A percentile compares a stretch with the other conserved stretches of the same genome.
These are phyloP conservation scores for Tragelaphus eurycerus DNA, from an alignment of 2,797 vertebrate species.

Conservation along the genomic window DNA sequence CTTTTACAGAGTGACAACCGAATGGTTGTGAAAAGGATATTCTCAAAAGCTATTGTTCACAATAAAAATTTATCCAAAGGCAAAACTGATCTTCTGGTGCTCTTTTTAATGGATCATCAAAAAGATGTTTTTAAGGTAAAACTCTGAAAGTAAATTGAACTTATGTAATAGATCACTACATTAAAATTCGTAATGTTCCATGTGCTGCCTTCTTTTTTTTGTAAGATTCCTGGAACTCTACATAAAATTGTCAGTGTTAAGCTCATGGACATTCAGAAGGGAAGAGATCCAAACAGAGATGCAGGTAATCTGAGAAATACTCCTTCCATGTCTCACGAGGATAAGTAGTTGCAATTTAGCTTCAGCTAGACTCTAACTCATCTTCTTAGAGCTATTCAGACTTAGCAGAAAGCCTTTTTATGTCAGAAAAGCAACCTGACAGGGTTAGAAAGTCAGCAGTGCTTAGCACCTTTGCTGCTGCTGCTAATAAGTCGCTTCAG, in stretches of 20 bases:
- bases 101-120: conserved; percentile 97
- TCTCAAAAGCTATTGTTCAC: conserved; percentile 93
- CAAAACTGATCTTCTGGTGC: conserved; percentile 95
- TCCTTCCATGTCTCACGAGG: not conserved
- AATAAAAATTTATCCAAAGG: conserved; percentile 93
- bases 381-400: not conserved
- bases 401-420: not conserved
- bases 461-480: not conserved
- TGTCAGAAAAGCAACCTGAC: not conserved
- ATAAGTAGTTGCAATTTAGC: not conserved
- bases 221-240: conserved; percentile 92
- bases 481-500: too few species aligned
- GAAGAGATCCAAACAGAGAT: conserved; percentile 88
- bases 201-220: not conserved
- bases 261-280: conserved; percentile 89
- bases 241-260: conserved; percentile 96
- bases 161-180: not conserved
- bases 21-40: conserved; percentile 97
- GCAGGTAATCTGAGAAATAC: conserved; percentile 84
- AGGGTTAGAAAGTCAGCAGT: not conserved
- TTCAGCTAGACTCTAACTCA: conserved; percentile 15
- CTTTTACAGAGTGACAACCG: conserved; percentile 92
- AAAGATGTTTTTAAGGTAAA: conserved; percentile 95
- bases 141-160: not conserved
- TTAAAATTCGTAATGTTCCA: not conserved